phyloP scores from a whole-genome alignment of 2,113 vertebrate genomes.

The Datnioides undecimradiatus region DNA sequence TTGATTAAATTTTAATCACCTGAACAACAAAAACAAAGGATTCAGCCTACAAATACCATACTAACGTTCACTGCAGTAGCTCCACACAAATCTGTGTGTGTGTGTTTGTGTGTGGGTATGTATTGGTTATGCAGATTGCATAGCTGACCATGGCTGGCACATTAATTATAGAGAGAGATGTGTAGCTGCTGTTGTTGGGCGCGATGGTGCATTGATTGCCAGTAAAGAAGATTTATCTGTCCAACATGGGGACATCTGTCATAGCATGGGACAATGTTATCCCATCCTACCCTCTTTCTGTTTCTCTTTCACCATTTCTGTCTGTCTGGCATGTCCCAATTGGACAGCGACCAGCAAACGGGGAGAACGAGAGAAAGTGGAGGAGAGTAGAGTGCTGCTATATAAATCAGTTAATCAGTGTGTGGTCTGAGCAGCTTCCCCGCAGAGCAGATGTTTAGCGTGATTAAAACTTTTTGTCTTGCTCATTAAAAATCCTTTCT shows the following conservation, averaged over 20 bases:
- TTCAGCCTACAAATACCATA: conserved; percentile 10
- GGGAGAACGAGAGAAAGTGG: not conserved
- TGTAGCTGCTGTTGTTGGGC: conserved; percentile 66
- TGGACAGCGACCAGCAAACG: conserved; percentile 58
- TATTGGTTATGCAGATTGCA: conserved; percentile 53
- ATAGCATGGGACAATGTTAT: conserved; percentile 62
- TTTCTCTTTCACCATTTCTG: conserved; percentile 46
- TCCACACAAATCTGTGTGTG: conserved; percentile 3
- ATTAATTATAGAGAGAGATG: conserved; percentile 72
- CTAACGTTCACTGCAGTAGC: conserved; percentile 7
- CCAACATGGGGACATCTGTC: conserved; percentile 75
- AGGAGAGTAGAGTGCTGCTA: conserved; percentile 28
- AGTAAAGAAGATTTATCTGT: conserved; percentile 79
- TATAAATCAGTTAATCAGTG: conserved; percentile 64
- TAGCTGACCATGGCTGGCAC: conserved; percentile 51
- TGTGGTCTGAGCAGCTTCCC: conserved; percentile 53
- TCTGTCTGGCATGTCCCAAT: conserved; percentile 52
- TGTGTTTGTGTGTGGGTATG: conserved; percentile 20
- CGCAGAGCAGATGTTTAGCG: conserved; percentile 70
- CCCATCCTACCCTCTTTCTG: conserved; percentile 49
- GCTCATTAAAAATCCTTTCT: conserved; percentile 65
- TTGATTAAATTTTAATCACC: conserved; percentile 9
- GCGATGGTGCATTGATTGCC: conserved; percentile 77
- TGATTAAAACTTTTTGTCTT: conserved; percentile 71
- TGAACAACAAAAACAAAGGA: conserved; percentile 17